Evolutionary conservation across 2,797 vertebrate genomes (phyloP), one percentile per base, ranked within the genome.

Genomic region (Pangasius macronema): DNA sequence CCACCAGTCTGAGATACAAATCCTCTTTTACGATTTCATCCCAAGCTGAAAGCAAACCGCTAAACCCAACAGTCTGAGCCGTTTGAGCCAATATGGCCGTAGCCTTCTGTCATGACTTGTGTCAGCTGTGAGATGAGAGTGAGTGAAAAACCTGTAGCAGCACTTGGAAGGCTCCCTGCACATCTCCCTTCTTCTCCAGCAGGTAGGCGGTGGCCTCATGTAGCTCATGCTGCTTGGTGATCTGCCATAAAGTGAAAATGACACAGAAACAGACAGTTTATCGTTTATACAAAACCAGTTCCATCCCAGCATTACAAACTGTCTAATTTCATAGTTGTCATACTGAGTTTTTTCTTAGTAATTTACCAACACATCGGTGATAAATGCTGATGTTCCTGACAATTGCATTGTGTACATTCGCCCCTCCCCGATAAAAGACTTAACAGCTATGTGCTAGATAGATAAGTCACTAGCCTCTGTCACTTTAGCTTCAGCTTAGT

Each of bases 111-210:
- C 3, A 7, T 68, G 13, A 24, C 63, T 51, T 49, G 65, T 85
- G 72, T 83, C 16, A 79, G 65, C 53, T 61, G 59, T 61, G 30
- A 86, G 72, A 55, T 39, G 49, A 39, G 57, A 36, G 39, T 42
- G 30, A 22, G n/a, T 46, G 30, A 24, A 13, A 22, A 95, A 99
- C 98, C 97, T 97, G 94, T 20, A 99, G 95, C 94, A 98, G 95
- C 85, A 99, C 96, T 92, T 93, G 89, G 89, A 99, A 99, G 63
- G 98, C 97, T 91, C 97, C 96, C 0, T 96, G 96, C 79, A 97
- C 91, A 84, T 99, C 97, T 83, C 98, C 98, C 90, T 98, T 99
- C 93, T 95, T 97, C 94, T 99, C 97, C 92, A 99, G 94, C 39
- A 99, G 93, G 90, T 96, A 98, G 0, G 97, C 97, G 65, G 96